phyloP scores from a whole-genome alignment of 2,888 invertebrate genomes.

The Phragmatobia fuliginosa region DNA sequence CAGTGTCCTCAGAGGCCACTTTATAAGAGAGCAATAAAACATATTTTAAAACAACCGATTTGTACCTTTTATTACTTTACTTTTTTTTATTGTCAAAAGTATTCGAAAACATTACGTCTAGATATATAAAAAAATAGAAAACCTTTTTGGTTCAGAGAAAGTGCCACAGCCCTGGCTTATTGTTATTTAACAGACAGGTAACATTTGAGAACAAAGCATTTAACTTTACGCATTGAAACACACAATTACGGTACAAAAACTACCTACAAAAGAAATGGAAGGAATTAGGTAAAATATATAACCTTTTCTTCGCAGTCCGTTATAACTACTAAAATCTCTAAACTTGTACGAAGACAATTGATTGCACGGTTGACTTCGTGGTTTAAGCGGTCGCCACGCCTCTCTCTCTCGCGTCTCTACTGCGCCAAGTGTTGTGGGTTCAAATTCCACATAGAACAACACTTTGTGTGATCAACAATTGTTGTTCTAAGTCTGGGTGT shows the following conservation, averaged over 20 bases:
- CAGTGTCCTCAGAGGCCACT: background rate
- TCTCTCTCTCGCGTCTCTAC: too few relatives aligned
- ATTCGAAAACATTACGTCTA: background rate
- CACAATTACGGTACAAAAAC: background rate
- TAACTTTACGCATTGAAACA: background rate
- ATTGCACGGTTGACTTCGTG: too few relatives aligned
- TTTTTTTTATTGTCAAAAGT: background rate
- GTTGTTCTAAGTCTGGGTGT: too few relatives aligned
- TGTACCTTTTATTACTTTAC: background rate
- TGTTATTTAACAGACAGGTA: background rate
- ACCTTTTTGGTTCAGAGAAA: background rate
- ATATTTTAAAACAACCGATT: background rate
- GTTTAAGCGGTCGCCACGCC: too few relatives aligned
- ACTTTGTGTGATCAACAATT: too few relatives aligned
- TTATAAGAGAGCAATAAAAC: background rate
- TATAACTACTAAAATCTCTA: too few relatives aligned
- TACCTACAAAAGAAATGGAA: background rate
- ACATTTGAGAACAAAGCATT: background rate
- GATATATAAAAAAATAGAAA: background rate
- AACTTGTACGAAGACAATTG: background rate
- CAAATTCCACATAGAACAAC: too few relatives aligned
- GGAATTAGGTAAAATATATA: background rate
- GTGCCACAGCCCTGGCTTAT: background rate
- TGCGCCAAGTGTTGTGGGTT: too few relatives aligned
- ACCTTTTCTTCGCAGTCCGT: too few relatives aligned